Evolutionary conservation across 2,888 invertebrate genomes (phyloP).

Genomic region (Tetragonisca angustula): DNA sequence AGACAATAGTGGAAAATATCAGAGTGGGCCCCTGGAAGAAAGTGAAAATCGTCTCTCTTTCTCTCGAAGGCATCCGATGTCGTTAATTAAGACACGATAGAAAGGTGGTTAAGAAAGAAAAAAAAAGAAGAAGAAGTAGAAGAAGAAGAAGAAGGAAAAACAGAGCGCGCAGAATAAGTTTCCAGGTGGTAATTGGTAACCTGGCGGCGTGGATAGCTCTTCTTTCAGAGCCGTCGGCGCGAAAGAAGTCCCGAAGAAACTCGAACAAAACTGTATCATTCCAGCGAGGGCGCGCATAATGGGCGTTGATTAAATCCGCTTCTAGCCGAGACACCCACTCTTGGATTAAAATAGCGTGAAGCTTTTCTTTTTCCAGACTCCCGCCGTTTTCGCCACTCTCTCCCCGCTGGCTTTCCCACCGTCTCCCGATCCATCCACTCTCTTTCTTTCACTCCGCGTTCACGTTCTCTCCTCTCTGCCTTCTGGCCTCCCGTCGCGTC

Average conservation of each 20-base stretch:
- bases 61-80: slow-evolving; percentile 18
- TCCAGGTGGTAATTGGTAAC: slow-evolving; percentile 69
- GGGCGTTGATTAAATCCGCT: slow-evolving; percentile 76
- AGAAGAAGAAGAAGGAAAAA: neutral
- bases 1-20: neutral
- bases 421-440: neutral
- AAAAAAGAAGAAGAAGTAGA: neutral
- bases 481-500: neutral
- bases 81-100: slow-evolving; percentile 69
- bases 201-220: slow-evolving; percentile 38
- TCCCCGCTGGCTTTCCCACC: neutral
- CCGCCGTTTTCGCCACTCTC: neutral
- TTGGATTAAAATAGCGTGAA: slow-evolving; percentile 69
- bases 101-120: neutral
- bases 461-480: slow-evolving; percentile 4
- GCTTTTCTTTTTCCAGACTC: slow-evolving; percentile 22
- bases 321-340: slow-evolving; percentile 67
- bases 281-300: slow-evolving; percentile 71
- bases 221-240: slow-evolving; percentile 53
- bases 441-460: slow-evolving; percentile 9
- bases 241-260: slow-evolving; percentile 66
- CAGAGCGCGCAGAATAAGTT: slow-evolving; percentile 45
- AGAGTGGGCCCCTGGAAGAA: neutral
- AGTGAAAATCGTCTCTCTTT: slow-evolving; percentile 25
- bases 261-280: slow-evolving; percentile 65